Base-by-base conservation (phyloP, 2,888 invertebrate genomes). In the Coleophora flavipennella region DNA sequence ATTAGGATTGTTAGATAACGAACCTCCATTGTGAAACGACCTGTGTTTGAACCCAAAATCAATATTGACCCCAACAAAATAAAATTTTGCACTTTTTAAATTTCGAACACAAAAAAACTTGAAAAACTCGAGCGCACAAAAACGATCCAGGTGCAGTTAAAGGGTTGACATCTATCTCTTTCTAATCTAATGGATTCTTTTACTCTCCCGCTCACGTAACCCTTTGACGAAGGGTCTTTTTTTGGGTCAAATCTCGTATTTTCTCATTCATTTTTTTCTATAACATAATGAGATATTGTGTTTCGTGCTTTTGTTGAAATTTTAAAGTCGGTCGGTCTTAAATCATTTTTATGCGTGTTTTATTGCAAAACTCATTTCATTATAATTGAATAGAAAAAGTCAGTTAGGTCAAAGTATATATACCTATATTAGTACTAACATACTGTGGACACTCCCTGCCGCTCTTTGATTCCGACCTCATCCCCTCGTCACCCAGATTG, bases 41-140 rank as follows among this genome's bases (percentile, higher is more conserved):
- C 49, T 59, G 56, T 61, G 60, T 67, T 67, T 67, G 61, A 56
- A 57, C 61, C 65, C 62, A 74, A 79, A 84, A 80, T 76, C 79
- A 84, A 83, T 84, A 80, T 84, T 84, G 80, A 81, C 69, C 70
- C 48, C 54, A 69, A 76, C 64, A 75, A 66, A 65, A 68, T 48
- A 55, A 69, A 76, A 79, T 74, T 78, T 80, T 73, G 80, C 83
- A 81, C 75, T 74, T 80, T 83, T 80, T 74, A 53, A 74, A 76
- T 72, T 68, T 74, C 71, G 54, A 55, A 67, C 61, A 66, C 67
- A 73, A 71, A 78, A 20, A 20, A 20, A 20, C 3, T 6, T 20
- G n/a, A 20, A 20, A 20, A 77, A 67, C 58, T 59, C 53, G 45
- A 33, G 36, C 39, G 12, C 54, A 44, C 70, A 73, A 74, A 77